Conservation (phyloP, 2,888 invertebrate genomes). For the Isoperla grammatica region DNA sequence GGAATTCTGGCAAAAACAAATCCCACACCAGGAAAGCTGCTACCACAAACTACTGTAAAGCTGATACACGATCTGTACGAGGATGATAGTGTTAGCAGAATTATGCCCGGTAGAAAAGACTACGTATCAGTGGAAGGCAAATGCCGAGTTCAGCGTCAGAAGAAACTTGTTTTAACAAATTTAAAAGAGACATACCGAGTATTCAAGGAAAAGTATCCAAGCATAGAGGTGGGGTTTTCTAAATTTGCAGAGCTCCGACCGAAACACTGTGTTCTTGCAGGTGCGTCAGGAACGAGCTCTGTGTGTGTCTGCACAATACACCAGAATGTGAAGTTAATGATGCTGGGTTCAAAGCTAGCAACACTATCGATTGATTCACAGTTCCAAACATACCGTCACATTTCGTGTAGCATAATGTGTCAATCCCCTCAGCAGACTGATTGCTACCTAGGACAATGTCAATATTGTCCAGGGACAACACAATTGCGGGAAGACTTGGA, state of each 20-base stretch:
- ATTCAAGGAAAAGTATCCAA: slow-evolving; percentile 15
- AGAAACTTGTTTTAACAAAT: slow-evolving; percentile 1
- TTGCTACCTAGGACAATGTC: background rate
- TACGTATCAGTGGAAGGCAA: slow-evolving; percentile 3
- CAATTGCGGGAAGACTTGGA: background rate
- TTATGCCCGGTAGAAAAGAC: slow-evolving; percentile 4
- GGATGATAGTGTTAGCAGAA: background rate
- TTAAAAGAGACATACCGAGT: slow-evolving; percentile 4
- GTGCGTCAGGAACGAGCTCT: background rate
- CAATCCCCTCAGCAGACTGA: background rate
- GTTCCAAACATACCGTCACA: background rate
- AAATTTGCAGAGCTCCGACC: slow-evolving; percentile 22
- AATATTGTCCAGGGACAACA: background rate
- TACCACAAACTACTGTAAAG: no score
- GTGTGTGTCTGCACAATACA: background rate
- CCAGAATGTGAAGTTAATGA: slow-evolving; percentile 1
- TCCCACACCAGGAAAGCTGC: no score
- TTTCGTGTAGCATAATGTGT: background rate
- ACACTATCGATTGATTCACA: background rate
- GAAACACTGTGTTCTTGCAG: slow-evolving; percentile 19
- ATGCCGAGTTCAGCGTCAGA: slow-evolving; percentile 10
- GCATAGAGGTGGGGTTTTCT: slow-evolving; percentile 18
- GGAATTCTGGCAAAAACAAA: no score
- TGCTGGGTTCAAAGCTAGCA: background rate
- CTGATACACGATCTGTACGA: no score